Base-by-base conservation (phyloP, 2,888 invertebrate species). In the Formica aserva region DNA sequence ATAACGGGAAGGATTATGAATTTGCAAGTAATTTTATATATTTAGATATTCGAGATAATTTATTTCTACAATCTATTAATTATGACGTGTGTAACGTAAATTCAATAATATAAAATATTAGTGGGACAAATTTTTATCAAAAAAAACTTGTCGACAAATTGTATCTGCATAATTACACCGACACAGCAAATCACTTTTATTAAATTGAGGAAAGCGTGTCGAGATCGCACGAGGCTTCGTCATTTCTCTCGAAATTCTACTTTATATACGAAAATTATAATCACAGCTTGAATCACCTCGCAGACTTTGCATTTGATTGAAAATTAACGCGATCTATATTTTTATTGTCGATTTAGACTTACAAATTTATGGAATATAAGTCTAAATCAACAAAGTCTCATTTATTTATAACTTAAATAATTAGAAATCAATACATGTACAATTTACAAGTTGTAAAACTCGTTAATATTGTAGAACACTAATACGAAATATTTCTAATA, bases 251-350 rank as follows among this genome's bases (percentile, higher is more conserved):
- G 77, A 78, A 78, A 78, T 71, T 84, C 85, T 87, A 88, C 82
- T 88, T 88, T 91, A 89, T 88, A 90, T 87, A 90, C 85, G 87
- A 89, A 92, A 92, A 93, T 91, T 90, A 92, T 91, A 92, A 93
- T 93, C 92, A 92, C 92, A 92, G 91, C 89, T 92, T 88, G 90
- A 89, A 91, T 88, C 87, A 88, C 86, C 89, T 86, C 82, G 85
- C 74, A 82, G 86, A 82, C 69, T 78, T 75, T 45, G 77, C 71
- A 72, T 52, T 38, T 52, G 85, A 15, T 66, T 66, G 77, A 82
- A 66, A 62, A 75, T 60, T 74, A 75, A 67, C 52, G 38, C 57
- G 66, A 22, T 29, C 22, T 66, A 65, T 38, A 18, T 32, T 77
- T 57, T 29, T 66, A 22, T 29, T 60, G 67, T 60, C 41, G 60